Conservation (phyloP, 2,113 vertebrate genomes). For the Caloenas nicobarica region DNA sequence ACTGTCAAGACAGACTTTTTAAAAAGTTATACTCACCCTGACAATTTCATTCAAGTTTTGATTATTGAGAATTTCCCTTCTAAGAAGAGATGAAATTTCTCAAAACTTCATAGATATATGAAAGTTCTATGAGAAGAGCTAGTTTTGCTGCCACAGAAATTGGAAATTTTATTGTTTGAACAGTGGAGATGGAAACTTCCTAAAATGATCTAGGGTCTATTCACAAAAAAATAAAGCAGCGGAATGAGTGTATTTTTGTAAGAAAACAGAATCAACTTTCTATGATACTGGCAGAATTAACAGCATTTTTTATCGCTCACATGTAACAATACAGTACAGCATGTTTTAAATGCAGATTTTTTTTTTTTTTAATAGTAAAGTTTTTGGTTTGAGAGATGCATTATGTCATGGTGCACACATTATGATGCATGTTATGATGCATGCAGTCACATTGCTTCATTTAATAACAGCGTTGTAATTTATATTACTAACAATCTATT, state of each 20-base stretch:
- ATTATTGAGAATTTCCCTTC: not conserved
- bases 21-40: not conserved
- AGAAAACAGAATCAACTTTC: not conserved
- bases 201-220: constrained; percentile 31
- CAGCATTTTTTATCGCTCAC: not conserved
- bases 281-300: not conserved
- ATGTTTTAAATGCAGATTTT: not conserved
- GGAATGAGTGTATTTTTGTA: not conserved
- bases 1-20: not conserved
- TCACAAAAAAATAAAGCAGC: constrained; percentile 56
- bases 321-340: not conserved
- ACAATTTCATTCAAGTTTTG: not conserved
- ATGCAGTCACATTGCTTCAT: not conserved
- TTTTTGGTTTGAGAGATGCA: not conserved
- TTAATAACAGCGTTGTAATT: not conserved
- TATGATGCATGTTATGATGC: not conserved
- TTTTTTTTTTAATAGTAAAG: not conserved
- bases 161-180: constrained; percentile 9
- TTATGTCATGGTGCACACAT: no score
- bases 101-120: not conserved
- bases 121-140: not conserved
- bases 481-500: not conserved
- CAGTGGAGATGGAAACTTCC: not conserved
- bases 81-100: not conserved
- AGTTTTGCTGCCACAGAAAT: constrained; percentile 53